Percentiles rank a stretch among this genome's conserved stretches.
These are phyloP conservation scores for Barnardius zonarius DNA, from an alignment of 2,113 vertebrate species.

Conservation along the genomic window DNA sequence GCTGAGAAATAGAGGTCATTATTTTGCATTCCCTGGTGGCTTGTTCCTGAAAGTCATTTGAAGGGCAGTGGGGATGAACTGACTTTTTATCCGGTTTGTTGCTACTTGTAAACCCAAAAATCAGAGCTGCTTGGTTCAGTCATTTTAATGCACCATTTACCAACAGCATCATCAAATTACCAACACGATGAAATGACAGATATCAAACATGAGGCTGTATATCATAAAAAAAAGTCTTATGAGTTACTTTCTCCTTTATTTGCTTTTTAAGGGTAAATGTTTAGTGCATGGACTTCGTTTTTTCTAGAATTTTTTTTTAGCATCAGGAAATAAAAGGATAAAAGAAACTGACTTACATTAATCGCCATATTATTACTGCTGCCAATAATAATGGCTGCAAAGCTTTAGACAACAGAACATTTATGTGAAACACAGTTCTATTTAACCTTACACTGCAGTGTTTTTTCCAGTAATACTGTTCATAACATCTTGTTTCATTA, in stretches of 20 bases:
- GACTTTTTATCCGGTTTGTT: neutral
- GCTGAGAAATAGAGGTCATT: neutral
- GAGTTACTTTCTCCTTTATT: neutral
- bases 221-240: neutral
- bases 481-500: neutral
- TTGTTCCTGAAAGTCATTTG: neutral
- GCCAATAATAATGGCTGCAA: slow-evolving; percentile 30
- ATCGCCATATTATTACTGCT: slow-evolving; percentile 9
- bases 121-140: neutral
- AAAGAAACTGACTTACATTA: neutral
- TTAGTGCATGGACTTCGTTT: neutral
- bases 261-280: neutral
- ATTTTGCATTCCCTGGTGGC: neutral
- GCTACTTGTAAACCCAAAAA: neutral
- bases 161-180: neutral
- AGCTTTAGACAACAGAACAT: neutral
- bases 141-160: neutral
- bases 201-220: neutral
- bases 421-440: neutral
- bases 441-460: neutral
- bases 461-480: neutral
- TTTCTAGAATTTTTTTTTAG: neutral
- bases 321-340: neutral
- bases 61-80: neutral
- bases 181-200: neutral